Conservation (phyloP, 2,888 invertebrate genomes). For the Saturnia pavonia region DNA sequence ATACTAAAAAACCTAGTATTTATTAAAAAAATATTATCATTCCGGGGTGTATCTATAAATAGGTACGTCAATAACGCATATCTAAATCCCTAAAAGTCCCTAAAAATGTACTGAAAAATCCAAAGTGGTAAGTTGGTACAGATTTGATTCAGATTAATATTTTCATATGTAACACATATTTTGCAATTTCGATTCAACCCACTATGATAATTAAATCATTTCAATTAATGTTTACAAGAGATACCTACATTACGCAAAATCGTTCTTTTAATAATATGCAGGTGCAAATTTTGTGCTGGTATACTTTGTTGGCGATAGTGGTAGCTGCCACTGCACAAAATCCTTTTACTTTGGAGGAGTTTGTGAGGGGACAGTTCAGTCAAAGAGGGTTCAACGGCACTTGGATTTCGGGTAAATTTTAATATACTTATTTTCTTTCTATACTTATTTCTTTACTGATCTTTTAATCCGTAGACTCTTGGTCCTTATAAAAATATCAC, state of each 20-base stretch:
- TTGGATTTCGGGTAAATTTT: conserved; percentile 83
- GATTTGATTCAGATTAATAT: neutral
- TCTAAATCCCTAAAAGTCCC: neutral
- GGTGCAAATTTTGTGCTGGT: conserved; percentile 48
- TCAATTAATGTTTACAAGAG: neutral
- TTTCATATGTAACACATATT: no score
- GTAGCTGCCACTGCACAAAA: conserved; percentile 52
- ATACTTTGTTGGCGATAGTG: conserved; percentile 46
- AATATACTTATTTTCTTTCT: neutral
- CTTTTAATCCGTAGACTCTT: no score
- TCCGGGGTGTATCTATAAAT: no score
- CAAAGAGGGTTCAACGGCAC: conserved; percentile 81
- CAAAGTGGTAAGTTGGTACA: neutral
- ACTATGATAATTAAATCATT: neutral
- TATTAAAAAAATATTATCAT: neutral
- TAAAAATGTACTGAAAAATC: neutral
- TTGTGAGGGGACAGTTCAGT: conserved; percentile 58
- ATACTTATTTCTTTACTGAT: no score
- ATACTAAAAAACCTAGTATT: neutral
- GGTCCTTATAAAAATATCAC: no score
- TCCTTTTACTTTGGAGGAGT: conserved; percentile 70
- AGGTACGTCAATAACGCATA: neutral
- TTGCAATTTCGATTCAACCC: neutral
- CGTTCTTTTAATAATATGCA: conserved; percentile 26
- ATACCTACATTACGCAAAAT: neutral